Base-by-base conservation (phyloP, 2,888 invertebrate genomes). In the Platerodrilus igneus region DNA sequence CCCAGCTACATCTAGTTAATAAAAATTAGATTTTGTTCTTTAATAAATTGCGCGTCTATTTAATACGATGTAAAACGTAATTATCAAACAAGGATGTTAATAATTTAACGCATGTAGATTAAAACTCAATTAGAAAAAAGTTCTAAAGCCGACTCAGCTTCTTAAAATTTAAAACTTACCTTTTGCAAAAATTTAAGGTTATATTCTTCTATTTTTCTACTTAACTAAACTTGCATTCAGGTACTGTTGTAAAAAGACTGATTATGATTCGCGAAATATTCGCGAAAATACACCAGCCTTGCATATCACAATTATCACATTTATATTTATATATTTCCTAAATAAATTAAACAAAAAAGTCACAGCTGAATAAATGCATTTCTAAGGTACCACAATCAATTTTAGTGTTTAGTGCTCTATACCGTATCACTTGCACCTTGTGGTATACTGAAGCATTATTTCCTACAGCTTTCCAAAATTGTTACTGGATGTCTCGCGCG, bases 231-330 rank as follows among this genome's bases (percentile, higher is more conserved):
- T 46, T 46, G 46, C 50, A 51, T 46, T 50, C 50, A 51, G 50
- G 50, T 51, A 51, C 50, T 46, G 41, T 48, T 47, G 43, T 41
- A 41, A 42, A 45, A 48, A 47, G 50, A 48, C 48, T 42, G 48
- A 45, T 37, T 45, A 45, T 45, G 44, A 39, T 44, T 51, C 50
- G 50, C 50, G 50, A 51, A 46, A 46, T 37, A 42, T 41, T 51
- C 50, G 51, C 49, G 51, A 51, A 45, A 44, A 47, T 47, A 38
- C 45, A 45, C 50, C 51, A 51, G 49, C 48, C 51, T 42, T 48
- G 49, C 50, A 48, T 52, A 51, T 51, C 51, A 51, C 51, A 51
- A 44, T 41, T 51, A 51, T 51, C 51, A 51, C 51, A 51, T 49
- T 51, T 47, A 47, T 36, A 49, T 48, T 33, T 39, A 40, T 46